Conservation (phyloP, 2,888 invertebrate species). For the Uloborus plumipes region DNA sequence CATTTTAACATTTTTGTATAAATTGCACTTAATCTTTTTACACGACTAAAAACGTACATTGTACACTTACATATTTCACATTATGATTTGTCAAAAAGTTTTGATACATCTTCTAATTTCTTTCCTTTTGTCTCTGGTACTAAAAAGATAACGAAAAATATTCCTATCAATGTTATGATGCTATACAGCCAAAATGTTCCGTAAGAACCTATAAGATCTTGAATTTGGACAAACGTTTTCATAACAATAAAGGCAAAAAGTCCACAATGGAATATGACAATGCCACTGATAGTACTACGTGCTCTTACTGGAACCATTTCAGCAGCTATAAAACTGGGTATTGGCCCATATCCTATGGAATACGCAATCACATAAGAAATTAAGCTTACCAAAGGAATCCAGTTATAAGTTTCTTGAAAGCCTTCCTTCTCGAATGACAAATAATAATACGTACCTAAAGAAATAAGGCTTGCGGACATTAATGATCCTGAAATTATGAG, state of each 20-base stretch:
- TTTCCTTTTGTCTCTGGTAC: slow-evolving; percentile 95
- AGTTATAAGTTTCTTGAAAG: slow-evolving; percentile 69
- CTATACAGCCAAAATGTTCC: slow-evolving; percentile 83
- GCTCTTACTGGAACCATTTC: slow-evolving; percentile 89
- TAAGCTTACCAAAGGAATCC: slow-evolving; percentile 86
- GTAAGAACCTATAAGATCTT: slow-evolving; percentile 12
- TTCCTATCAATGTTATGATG: slow-evolving; percentile 80
- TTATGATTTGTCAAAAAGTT: slow-evolving; percentile 20
- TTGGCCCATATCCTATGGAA: slow-evolving; percentile 87
- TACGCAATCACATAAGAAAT: slow-evolving; percentile 88
- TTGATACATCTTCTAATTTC: slow-evolving; percentile 90
- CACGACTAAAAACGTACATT: neutral
- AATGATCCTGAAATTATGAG: slow-evolving; percentile 83
- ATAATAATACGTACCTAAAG: slow-evolving; percentile 82
- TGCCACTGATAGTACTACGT: slow-evolving; percentile 88
- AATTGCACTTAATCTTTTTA: too few relatives aligned
- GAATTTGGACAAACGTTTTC: slow-evolving; percentile 78
- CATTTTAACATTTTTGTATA: too few relatives aligned
- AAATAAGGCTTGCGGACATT: slow-evolving; percentile 78
- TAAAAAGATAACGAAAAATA: slow-evolving; percentile 84
- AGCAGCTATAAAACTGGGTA: slow-evolving; percentile 90
- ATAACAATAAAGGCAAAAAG: slow-evolving; percentile 89
- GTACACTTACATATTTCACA: neutral
- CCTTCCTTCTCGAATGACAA: slow-evolving; percentile 68
- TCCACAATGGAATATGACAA: slow-evolving; percentile 92